Evolutionary conservation across 2,888 invertebrate genomes (phyloP).

Genomic region (Eupeodes latifasciatus): DNA sequence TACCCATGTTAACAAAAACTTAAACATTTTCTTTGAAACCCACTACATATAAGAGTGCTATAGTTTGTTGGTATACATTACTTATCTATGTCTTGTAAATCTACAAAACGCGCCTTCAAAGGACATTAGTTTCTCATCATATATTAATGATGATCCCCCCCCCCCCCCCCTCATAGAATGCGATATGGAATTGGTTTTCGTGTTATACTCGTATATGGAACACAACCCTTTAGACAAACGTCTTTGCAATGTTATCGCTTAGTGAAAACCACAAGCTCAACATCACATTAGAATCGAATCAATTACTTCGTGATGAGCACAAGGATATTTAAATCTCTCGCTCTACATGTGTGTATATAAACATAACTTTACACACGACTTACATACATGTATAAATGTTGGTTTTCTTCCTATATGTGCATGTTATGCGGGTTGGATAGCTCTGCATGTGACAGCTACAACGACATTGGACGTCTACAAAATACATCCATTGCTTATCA

Average conservation of each 20-base stretch:
- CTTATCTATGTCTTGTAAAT: background rate
- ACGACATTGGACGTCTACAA: constrained; percentile 44
- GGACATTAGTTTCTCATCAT: constrained; percentile 65
- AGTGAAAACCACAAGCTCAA: constrained; percentile 65
- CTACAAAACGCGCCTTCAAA: constrained; percentile 18
- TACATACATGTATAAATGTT: background rate
- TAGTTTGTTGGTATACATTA: no score
- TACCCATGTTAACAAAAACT: background rate
- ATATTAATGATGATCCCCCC: constrained; percentile 60
- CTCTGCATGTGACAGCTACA: constrained; percentile 26
- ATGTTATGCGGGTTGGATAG: constrained; percentile 9
- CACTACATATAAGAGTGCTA: background rate
- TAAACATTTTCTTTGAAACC: background rate
- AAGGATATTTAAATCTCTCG: constrained; percentile 10
- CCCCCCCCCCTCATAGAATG: background rate
- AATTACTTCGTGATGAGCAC: constrained; percentile 54
- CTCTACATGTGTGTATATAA: no score
- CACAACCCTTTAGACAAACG: constrained; percentile 51
- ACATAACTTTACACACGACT: no score
- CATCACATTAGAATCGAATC: constrained; percentile 73
- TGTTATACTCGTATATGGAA: background rate
- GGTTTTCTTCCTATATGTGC: background rate
- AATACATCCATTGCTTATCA: constrained; percentile 71
- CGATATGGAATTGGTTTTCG: background rate
- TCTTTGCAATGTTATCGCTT: constrained; percentile 36